Conservation (phyloP, 2,113 vertebrate genomes). For the Ceuthmochares aereus region DNA sequence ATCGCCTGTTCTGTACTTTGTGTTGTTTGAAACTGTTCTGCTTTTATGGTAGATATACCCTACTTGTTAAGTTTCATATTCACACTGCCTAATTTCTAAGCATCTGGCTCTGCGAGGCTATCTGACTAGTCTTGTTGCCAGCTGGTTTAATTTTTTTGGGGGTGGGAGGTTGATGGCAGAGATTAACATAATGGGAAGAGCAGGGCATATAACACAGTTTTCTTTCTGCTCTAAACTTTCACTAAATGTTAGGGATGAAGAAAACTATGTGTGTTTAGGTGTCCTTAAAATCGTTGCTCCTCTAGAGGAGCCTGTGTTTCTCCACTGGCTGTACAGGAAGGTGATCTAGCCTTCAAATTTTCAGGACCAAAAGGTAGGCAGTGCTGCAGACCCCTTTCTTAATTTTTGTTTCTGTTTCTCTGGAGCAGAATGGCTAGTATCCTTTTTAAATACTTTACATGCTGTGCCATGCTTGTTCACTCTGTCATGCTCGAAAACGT, state of each 20-base stretch:
- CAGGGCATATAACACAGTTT: neutral
- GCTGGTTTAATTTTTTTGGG: neutral
- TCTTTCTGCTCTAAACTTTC: neutral
- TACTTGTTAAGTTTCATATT: neutral
- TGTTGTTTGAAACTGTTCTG: neutral
- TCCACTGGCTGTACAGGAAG: neutral
- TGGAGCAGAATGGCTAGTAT: neutral
- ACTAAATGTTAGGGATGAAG: neutral
- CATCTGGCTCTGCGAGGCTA: neutral
- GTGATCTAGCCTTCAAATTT: neutral
- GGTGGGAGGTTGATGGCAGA: neutral
- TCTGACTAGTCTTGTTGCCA: neutral
- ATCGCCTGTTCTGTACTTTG: neutral
- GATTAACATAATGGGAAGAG: neutral
- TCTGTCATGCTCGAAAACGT: neutral
- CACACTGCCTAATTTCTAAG: neutral
- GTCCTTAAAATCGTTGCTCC: neutral
- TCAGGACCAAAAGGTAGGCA: neutral
- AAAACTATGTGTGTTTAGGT: neutral
- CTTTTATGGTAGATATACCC: neutral
- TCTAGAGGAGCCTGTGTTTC: neutral
- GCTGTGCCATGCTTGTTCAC: neutral
- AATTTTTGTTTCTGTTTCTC: neutral
- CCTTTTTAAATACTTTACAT: neutral
- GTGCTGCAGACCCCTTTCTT: neutral